These are phyloP conservation scores for Drosophila suboccidentalis DNA, from an alignment of 2,888 invertebrate species.

Conservation along the genomic window DNA sequence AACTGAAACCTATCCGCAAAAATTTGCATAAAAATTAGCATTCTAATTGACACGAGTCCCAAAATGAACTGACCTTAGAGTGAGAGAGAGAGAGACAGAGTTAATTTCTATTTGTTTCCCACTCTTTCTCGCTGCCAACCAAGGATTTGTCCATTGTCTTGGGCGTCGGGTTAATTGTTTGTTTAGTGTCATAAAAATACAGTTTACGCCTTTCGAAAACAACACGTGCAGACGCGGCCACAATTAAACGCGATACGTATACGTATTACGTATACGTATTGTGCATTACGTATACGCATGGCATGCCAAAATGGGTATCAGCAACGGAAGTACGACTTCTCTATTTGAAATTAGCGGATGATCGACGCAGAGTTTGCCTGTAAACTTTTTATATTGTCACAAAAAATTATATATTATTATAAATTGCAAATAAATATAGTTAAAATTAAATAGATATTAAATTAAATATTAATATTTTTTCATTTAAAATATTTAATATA, in stretches of 20 bases:
- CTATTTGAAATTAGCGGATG: no score
- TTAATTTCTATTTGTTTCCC: neutral
- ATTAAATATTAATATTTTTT: no score
- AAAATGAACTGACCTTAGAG: slow-evolving; percentile 65
- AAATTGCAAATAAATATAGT: no score
- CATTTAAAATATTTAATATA: no score
- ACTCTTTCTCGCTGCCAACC: neutral
- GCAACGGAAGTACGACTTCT: no score
- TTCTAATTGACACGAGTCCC: slow-evolving; percentile 77
- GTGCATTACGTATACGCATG: slow-evolving; percentile 19
- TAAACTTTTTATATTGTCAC: no score
- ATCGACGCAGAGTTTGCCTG: no score
- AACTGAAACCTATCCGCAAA: slow-evolving; percentile 64
- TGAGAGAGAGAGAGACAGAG: neutral
- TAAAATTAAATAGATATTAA: no score
- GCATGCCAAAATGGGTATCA: neutral
- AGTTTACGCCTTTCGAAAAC: slow-evolving; percentile 74
- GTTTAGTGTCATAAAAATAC: slow-evolving; percentile 78
- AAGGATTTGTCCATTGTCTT: slow-evolving; percentile 10
- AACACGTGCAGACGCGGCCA: slow-evolving; percentile 68
- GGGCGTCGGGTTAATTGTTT: slow-evolving; percentile 74
- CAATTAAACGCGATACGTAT: slow-evolving; percentile 46
- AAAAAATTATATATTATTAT: no score
- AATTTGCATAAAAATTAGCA: slow-evolving; percentile 81
- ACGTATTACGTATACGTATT: slow-evolving; percentile 32